Percentiles rank a stretch among this genome's conserved stretches.
phyloP scores from a whole-genome alignment of 2,888 invertebrate species.

The Autographa pulchrina region DNA sequence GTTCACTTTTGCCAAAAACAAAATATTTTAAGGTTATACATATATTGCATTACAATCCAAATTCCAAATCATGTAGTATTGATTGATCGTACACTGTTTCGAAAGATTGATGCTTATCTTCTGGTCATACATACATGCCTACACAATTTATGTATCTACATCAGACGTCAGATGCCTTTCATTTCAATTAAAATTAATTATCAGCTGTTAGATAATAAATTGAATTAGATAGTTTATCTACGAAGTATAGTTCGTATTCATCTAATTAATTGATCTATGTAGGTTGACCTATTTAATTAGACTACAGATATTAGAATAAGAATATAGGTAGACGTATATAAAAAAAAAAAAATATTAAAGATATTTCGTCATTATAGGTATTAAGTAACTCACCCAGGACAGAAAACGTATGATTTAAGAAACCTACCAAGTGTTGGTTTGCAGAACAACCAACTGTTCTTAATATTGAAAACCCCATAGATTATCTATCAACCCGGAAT shows the following conservation, averaged over 20 bases:
- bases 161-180: conserved; percentile 44
- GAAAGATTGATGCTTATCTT: conserved; percentile 48
- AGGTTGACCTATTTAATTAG: conserved; percentile 1
- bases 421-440: too few relatives aligned
- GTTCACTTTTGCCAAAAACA: too few relatives aligned
- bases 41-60: neutral
- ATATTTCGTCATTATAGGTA: too few relatives aligned
- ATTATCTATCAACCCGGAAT: neutral
- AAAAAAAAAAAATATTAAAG: too few relatives aligned
- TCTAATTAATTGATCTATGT: conserved; percentile 10
- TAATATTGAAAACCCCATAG: neutral
- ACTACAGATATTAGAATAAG: neutral
- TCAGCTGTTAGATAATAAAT: conserved; percentile 40
- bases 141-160: conserved; percentile 34
- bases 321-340: too few relatives aligned
- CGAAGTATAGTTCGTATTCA: conserved; percentile 14
- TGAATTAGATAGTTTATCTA: conserved; percentile 42
- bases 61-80: conserved; percentile 13
- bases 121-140: conserved; percentile 33
- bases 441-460: too few relatives aligned
- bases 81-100: conserved; percentile 57
- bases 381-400: too few relatives aligned
- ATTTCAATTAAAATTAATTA: conserved; percentile 53
- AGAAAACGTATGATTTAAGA: too few relatives aligned
- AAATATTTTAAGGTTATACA: neutral